Conservation (phyloP, 2,888 invertebrate species). For the Drosophila multiciliata region DNA sequence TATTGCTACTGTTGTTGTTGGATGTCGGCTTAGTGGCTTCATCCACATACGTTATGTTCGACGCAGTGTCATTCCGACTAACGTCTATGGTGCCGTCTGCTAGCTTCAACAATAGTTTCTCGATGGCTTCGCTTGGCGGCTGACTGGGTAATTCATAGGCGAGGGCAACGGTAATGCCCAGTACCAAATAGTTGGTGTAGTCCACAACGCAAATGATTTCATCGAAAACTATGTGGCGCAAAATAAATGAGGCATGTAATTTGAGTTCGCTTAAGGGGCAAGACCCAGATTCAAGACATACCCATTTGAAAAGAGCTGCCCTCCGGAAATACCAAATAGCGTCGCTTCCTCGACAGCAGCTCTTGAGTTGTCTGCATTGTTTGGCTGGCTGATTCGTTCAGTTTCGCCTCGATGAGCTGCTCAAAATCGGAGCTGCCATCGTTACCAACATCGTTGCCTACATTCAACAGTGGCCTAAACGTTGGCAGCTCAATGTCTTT, state of each 20-base stretch:
- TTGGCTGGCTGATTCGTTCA: slow-evolving; percentile 49
- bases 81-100: slow-evolving; percentile 79
- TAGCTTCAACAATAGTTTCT: slow-evolving; percentile 76
- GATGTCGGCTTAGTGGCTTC: slow-evolving; percentile 19
- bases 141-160: slow-evolving; percentile 92
- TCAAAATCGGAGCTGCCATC: slow-evolving; percentile 46
- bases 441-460: slow-evolving; percentile 23
- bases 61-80: slow-evolving; percentile 81
- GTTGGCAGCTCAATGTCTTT: slow-evolving; percentile 42
- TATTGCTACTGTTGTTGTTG: slow-evolving; percentile 1
- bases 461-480: slow-evolving; percentile 16
- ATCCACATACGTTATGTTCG: slow-evolving; percentile 75
- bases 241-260: slow-evolving; percentile 39
- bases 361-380: slow-evolving; percentile 54
- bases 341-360: slow-evolving; percentile 84
- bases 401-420: slow-evolving; percentile 61
- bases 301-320: slow-evolving; percentile 85
- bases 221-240: slow-evolving; percentile 81
- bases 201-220: slow-evolving; percentile 84
- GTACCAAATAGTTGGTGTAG: slow-evolving; percentile 86
- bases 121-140: slow-evolving; percentile 84
- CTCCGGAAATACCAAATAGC: slow-evolving; percentile 86
- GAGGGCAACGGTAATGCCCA: slow-evolving; percentile 91
- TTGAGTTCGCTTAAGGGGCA: slow-evolving; percentile 15
- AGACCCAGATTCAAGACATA: slow-evolving; percentile 51